phyloP scores from a whole-genome alignment of 2,113 vertebrate species.

The Tachycineta bicolor region DNA sequence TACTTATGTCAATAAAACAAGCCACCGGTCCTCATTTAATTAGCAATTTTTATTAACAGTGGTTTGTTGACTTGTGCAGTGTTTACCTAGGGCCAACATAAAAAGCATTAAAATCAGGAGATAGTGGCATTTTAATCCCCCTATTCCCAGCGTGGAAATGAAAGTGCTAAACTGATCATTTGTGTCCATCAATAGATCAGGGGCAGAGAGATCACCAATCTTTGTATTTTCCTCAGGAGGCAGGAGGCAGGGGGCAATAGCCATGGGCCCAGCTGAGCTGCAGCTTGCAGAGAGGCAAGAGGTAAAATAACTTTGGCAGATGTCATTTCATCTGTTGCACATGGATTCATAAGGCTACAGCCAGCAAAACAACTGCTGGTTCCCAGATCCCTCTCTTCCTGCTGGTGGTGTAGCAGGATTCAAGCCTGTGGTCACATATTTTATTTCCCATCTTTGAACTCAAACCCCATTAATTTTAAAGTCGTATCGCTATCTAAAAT shows the following conservation, averaged over 20 bases:
- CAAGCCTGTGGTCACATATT: neutral
- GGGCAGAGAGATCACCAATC: neutral
- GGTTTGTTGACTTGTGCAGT: conserved; percentile 34
- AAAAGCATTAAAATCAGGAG: conserved; percentile 23
- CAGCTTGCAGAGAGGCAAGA: neutral
- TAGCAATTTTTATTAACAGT: conserved; percentile 54
- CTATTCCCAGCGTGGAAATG: conserved; percentile 35
- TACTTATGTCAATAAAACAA: conserved; percentile 49
- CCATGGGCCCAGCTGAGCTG: neutral
- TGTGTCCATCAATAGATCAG: neutral
- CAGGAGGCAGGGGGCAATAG: neutral
- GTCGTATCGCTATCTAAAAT: neutral
- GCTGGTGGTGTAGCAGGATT: neutral
- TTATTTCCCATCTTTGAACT: neutral
- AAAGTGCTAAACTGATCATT: conserved; percentile 19
- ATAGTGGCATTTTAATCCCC: conserved; percentile 41
- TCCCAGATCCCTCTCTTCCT: neutral
- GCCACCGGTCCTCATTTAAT: conserved; percentile 31
- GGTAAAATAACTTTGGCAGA: neutral
- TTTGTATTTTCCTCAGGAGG: neutral
- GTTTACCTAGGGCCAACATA: conserved; percentile 30
- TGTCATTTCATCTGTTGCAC: neutral
- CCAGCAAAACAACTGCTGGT: neutral
- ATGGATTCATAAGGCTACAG: neutral
- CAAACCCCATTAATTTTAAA: neutral